These are phyloP conservation scores for Drepana falcataria DNA, from an alignment of 2,888 invertebrate species.

Conservation along the genomic window DNA sequence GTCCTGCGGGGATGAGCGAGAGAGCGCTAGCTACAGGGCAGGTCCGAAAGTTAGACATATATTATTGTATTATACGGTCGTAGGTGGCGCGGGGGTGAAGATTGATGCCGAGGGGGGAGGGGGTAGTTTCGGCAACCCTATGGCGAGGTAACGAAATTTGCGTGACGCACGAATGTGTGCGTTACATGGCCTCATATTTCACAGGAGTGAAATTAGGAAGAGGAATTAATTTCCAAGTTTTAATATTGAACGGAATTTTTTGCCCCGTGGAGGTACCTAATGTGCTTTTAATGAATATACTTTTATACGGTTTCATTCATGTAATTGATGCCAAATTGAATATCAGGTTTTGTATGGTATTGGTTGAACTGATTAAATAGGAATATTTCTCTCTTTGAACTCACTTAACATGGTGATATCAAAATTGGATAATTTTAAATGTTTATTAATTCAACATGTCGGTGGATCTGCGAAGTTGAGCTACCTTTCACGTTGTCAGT, in stretches of 20 bases:
- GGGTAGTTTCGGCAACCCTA: constrained; percentile 76
- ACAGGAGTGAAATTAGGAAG: constrained; percentile 68
- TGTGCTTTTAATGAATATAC: no score
- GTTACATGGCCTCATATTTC: constrained; percentile 68
- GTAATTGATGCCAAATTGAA: constrained; percentile 13
- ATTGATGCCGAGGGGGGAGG: constrained; percentile 65
- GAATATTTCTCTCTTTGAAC: no score
- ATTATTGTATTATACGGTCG: constrained; percentile 77
- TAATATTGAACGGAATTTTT: constrained; percentile 67
- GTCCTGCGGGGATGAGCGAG: constrained; percentile 31
- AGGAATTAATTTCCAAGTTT: constrained; percentile 75
- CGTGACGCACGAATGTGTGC: constrained; percentile 63
- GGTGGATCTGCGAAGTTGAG: no score
- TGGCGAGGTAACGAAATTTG: constrained; percentile 73
- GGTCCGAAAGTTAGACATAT: constrained; percentile 79
- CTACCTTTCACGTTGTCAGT: no score
- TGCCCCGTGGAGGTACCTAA: no score
- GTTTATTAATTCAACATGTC: no score
- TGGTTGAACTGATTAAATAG: background rate
- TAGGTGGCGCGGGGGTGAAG: constrained; percentile 75
- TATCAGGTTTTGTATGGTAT: background rate
- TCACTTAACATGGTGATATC: no score
- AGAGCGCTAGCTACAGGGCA: constrained; percentile 68
- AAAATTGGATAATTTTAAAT: no score
- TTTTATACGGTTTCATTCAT: constrained; percentile 8